Evolutionary conservation across 2,888 invertebrate species (phyloP), one percentile per base, ranked within the genome.

Genomic region (Ptilodon capucinus): DNA sequence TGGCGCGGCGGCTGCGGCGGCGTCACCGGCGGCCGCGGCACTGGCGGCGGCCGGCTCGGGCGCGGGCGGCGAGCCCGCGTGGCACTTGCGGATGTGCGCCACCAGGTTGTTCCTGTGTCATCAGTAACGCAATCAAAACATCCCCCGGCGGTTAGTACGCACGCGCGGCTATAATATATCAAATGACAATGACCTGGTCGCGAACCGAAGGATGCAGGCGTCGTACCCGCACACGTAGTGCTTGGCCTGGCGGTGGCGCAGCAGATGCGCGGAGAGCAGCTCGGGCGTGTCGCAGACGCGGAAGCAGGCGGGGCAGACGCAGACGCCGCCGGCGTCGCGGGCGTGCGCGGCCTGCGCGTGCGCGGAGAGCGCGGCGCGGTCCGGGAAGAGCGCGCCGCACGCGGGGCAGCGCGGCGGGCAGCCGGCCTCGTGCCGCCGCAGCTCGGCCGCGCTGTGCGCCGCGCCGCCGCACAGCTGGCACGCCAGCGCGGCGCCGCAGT

Each of bases 191-290:
- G 21, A 83, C 86, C 86, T 78, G 50, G 79, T 77, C 2, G 70
- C 76, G 60, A 89, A 88, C 18, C 90, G 76, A 65, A 89, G 77
- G 36, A 88, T 87, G 64, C 89, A 90, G 25, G 76, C 81, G 57
- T 81, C 84, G 68, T 87, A 86, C 0, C 88, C 89, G 74, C 90
- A 89, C 14, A 90, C 81, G 74, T 81, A 87, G 60, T 82, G 83
- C 40, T 73, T 68, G 40, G 80, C 81, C 65, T 77, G 81, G 0
- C 81, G 65, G 68, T 88, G 89, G 1, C 72, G 61, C 60, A 84
- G 74, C 69, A 61, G 49, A 68, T 88, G 89, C 48, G 86, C 85
- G 2, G 72, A 61, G 43, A 78, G 68, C 61, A 69, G 67, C 50
- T 65, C 78, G 13, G 68, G 54, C 35, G 66, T 43, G 19, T 60